A percentile compares a stretch with the other conserved stretches of the same genome.
These are phyloP conservation scores for Gasterosteus aculeatus DNA, from an alignment of 2,113 vertebrate genomes.

Conservation along the genomic window DNA sequence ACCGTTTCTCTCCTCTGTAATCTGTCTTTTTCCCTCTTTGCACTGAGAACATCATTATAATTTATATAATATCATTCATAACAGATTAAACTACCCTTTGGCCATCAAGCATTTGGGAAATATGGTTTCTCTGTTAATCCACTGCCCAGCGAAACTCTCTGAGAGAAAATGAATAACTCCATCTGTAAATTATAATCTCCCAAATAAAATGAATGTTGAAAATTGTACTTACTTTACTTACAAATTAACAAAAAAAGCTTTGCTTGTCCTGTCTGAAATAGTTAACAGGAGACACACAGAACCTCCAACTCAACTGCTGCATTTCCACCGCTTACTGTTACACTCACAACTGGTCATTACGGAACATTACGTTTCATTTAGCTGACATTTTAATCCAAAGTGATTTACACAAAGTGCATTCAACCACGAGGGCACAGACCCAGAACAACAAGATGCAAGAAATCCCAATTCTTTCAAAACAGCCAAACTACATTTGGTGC, in stretches of 20 bases:
- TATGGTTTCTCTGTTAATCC: neutral
- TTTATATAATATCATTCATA: neutral
- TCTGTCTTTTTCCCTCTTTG: neutral
- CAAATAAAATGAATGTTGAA: neutral
- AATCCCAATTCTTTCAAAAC: too few relatives aligned
- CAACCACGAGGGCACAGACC: too few relatives aligned
- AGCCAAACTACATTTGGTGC: too few relatives aligned
- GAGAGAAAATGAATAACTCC: neutral
- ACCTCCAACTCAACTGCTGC: neutral
- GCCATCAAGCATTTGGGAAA: constrained; percentile 3
- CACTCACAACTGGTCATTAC: neutral
- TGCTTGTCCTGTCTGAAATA: neutral
- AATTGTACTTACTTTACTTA: neutral
- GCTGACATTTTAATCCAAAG: too few relatives aligned
- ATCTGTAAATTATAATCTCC: neutral
- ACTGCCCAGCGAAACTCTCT: neutral
- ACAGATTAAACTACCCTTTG: neutral
- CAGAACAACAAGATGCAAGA: too few relatives aligned
- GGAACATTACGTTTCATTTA: too few relatives aligned
- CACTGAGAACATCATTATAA: neutral
- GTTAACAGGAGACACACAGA: neutral
- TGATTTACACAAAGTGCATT: too few relatives aligned
- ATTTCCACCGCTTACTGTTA: neutral
- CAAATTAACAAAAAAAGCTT: neutral
- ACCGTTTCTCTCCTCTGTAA: neutral